Conservation (phyloP, 2,113 vertebrate genomes). For the Typhlomys cinereus region DNA sequence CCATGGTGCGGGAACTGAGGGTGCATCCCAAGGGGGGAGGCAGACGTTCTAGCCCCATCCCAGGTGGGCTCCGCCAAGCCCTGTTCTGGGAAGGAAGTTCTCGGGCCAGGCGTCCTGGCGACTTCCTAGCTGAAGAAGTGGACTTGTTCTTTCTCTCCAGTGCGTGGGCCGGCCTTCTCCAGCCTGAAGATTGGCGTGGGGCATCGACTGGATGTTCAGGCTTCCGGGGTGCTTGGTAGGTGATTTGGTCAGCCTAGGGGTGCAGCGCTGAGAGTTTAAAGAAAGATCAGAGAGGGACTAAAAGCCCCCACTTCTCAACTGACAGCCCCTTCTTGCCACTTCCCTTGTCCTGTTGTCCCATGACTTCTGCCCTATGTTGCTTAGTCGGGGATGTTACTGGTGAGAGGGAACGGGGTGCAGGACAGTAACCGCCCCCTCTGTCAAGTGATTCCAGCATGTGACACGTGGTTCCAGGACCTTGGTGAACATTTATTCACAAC, state of each 20-base stretch:
- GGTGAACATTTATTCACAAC: not conserved
- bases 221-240: conserved; percentile 95
- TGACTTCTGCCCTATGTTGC: not conserved
- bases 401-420: not conserved
- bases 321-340: not conserved
- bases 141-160: conserved; percentile 78
- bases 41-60: not conserved
- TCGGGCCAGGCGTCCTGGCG: not conserved
- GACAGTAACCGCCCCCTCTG: not conserved
- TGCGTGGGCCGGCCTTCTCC: conserved; percentile 89
- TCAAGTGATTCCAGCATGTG: not conserved
- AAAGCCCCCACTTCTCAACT: not conserved
- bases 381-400: not conserved
- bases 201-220: conserved; percentile 89
- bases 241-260: not conserved
- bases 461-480: not conserved
- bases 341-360: not conserved
- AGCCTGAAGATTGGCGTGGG: conserved; percentile 90
- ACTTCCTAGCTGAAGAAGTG: not conserved
- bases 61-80: not conserved
- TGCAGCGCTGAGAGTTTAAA: not conserved
- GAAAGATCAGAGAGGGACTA: not conserved
- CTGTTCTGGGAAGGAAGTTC: not conserved
- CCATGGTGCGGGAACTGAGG: no score
- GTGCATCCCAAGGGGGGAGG: no score